phyloP scores from a whole-genome alignment of 2,888 invertebrate genomes.

The Cistogaster globosa region DNA sequence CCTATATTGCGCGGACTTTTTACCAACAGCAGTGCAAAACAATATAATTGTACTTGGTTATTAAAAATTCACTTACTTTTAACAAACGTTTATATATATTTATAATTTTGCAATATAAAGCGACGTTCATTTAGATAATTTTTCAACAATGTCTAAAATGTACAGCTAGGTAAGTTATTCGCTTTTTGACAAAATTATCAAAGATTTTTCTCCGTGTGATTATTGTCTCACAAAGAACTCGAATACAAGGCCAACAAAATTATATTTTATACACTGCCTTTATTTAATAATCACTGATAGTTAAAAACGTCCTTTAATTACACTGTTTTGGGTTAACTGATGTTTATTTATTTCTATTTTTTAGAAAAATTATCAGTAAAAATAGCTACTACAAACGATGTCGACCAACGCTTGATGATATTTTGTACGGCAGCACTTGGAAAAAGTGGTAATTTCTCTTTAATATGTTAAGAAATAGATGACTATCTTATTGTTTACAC shows the following conservation, averaged over 20 bases:
- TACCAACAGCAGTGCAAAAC: slow-evolving; percentile 31
- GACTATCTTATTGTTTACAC: slow-evolving; percentile 7
- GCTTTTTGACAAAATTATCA: slow-evolving; percentile 43
- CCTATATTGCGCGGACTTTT: slow-evolving; percentile 68
- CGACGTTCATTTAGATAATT: slow-evolving; percentile 43
- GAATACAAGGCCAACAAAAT: slow-evolving; percentile 13
- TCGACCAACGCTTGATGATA: slow-evolving; percentile 74
- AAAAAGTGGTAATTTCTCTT: slow-evolving; percentile 66
- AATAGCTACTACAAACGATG: slow-evolving; percentile 61
- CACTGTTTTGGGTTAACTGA: slow-evolving; percentile 39
- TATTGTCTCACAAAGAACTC: slow-evolving; percentile 50
- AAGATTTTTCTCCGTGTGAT: slow-evolving; percentile 57
- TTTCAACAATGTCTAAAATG: slow-evolving; percentile 44
- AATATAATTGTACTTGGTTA: slow-evolving; percentile 19
- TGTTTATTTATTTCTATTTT: slow-evolving; percentile 40
- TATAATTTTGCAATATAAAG: slow-evolving; percentile 31
- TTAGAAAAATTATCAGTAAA: slow-evolving; percentile 55
- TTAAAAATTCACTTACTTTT: slow-evolving; percentile 50
- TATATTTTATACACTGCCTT: background rate
- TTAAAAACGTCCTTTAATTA: slow-evolving; percentile 18
- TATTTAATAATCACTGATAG: background rate
- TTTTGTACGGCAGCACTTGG: slow-evolving; percentile 71
- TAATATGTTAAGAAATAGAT: slow-evolving; percentile 43
- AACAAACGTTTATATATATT: slow-evolving; percentile 31
- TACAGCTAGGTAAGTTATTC: slow-evolving; percentile 39